These are phyloP conservation scores for Lepidurus packardi DNA, from an alignment of 1,140 invertebrate species.

Conservation along the genomic window DNA sequence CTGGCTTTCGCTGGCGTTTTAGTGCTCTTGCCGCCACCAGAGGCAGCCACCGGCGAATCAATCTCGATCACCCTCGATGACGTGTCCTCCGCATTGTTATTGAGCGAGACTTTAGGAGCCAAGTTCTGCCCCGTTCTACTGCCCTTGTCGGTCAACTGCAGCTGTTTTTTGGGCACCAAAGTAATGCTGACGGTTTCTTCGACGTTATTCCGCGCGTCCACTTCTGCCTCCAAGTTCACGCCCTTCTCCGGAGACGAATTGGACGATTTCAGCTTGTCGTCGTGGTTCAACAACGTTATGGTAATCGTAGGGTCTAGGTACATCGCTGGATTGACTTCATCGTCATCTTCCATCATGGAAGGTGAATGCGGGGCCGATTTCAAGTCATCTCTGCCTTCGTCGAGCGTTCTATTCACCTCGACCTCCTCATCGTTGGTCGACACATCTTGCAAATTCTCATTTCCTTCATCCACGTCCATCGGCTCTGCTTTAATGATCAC, in stretches of 20 bases:
- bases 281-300: slow-evolving; percentile 35
- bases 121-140: background rate
- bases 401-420: slow-evolving; percentile 30
- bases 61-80: slow-evolving; percentile 28
- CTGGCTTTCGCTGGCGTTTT: slow-evolving; percentile 24
- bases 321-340: slow-evolving; percentile 36
- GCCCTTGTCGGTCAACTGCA: slow-evolving; percentile 25
- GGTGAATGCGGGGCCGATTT: background rate
- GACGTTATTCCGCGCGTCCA: background rate
- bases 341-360: slow-evolving; percentile 36
- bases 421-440: slow-evolving; percentile 12
- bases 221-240: background rate
- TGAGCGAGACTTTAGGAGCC: background rate
- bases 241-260: background rate
- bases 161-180: slow-evolving; percentile 33
- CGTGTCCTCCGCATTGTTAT: slow-evolving; percentile 16
- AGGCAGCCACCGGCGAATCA: slow-evolving; percentile 1
- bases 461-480: slow-evolving; percentile 24
- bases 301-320: slow-evolving; percentile 38
- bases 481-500: slow-evolving; percentile 32
- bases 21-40: background rate
- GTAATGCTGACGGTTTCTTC: slow-evolving; percentile 33
- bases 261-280: slow-evolving; percentile 31
- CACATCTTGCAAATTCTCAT: slow-evolving; percentile 26
- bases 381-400: slow-evolving; percentile 31